These are phyloP conservation scores for Girardia tigrina DNA, from an alignment of 2,888 invertebrate genomes.

Conservation along the genomic window DNA sequence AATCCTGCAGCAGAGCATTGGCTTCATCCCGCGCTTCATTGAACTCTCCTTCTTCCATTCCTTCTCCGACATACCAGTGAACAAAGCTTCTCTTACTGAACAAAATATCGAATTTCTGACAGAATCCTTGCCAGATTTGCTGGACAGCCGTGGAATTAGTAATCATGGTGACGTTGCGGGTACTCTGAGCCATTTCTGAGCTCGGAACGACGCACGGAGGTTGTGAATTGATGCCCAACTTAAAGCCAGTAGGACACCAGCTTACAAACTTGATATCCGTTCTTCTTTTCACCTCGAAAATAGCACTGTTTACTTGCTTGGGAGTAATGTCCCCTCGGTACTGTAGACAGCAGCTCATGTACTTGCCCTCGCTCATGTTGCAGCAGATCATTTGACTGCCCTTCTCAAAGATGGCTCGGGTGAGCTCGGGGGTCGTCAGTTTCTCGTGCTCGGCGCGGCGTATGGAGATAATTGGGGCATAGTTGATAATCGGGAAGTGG, in stretches of 20 bases:
- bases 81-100: conserved; percentile 42
- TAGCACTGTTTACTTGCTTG: conserved; percentile 44
- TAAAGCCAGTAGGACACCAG: conserved; percentile 70
- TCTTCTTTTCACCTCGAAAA: conserved; percentile 73
- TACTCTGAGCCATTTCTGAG: conserved; percentile 62
- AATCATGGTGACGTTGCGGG: conserved; percentile 52
- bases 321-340: conserved; percentile 40
- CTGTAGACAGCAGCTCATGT: conserved; percentile 39
- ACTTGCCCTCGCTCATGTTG: conserved; percentile 39
- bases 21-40: conserved; percentile 73
- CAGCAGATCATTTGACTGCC: conserved; percentile 42
- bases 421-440: conserved; percentile 42
- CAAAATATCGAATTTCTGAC: conserved; percentile 45
- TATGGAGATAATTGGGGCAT: conserved; percentile 50
- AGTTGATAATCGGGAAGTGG: conserved; percentile 70
- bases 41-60: conserved; percentile 63
- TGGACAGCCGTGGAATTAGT: conserved; percentile 52
- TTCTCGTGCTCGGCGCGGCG: conserved; percentile 44
- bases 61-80: conserved; percentile 52
- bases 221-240: conserved; percentile 52
- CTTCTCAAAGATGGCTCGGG: conserved; percentile 43
- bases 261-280: conserved; percentile 64
- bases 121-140: conserved; percentile 48
- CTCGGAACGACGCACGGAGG: conserved; percentile 53
- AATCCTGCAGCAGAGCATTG: conserved; percentile 50